Evolutionary conservation across 2,888 invertebrate species (phyloP), one percentile per base, ranked within the genome.

Genomic region (Napeogenes sylphis): DNA sequence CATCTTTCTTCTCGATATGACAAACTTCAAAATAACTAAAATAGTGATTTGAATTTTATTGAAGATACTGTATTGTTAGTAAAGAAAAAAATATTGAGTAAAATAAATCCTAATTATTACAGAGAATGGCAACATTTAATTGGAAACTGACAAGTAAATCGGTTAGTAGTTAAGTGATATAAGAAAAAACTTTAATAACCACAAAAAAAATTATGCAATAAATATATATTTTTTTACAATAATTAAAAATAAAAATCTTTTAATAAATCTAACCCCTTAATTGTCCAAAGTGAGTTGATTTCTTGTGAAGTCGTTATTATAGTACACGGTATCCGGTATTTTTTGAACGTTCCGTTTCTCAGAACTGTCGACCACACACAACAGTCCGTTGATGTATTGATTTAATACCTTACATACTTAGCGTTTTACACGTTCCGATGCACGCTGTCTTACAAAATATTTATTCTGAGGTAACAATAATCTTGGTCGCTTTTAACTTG

Each of bases 331-430:
- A 64, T 56, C 67, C 56, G 61, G 62, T 58, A 60, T 63, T 58
- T 62, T 63, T 58, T 58, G 58, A 67, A 64, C 67, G 56, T 56
- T 64, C 56, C 45, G 56, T 62, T 73, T 73, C 73, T 70, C 61
- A 62, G 73, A 74, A 75, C 32, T 64, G 66, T 62, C 60, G 62
- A 72, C 75, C 75, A 75, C 75, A 74, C 75, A 73, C 70, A 67
- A 62, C 55, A 68, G 51, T 51, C 59, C 67, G 73, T 62, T 71
- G 72, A 71, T 67, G 70, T 71, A 69, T 65, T 70, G 65, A 66
- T 64, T 63, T 66, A 66, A 33, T 58, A 51, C 51, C 58, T 58
- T 54, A 57, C 61, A 57, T 61, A 61, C 45, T 61, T 61, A 61
- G 53, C 56, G 61, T 53, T 45, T 57, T 51, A 42, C 42, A 53